phyloP scores from a whole-genome alignment of 2,797 vertebrate species.

The Botia kubotai region DNA sequence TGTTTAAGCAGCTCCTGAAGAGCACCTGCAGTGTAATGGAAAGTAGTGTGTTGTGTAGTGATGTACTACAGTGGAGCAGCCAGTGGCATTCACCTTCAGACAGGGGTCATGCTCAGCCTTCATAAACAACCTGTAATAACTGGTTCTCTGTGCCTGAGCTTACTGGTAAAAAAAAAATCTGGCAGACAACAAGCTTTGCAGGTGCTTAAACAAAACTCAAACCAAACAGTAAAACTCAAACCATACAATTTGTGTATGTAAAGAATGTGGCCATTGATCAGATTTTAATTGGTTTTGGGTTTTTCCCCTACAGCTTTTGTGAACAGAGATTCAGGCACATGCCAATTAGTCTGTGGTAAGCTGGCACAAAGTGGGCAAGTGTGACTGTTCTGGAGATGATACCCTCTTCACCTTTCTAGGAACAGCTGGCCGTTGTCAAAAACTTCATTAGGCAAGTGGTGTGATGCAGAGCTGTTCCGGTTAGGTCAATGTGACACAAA shows the following conservation, averaged over 20 bases:
- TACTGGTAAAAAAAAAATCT: constrained; percentile 20
- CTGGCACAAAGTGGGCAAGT: constrained; percentile 37
- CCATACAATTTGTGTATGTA: background rate
- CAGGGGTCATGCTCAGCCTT: constrained; percentile 71
- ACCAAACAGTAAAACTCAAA: background rate
- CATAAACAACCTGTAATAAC: constrained; percentile 74
- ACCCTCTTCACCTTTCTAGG: constrained; percentile 46
- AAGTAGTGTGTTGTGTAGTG: constrained; percentile 69
- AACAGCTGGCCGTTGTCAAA: constrained; percentile 60
- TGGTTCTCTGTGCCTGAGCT: constrained; percentile 67
- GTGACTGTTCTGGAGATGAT: constrained; percentile 37
- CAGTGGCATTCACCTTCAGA: constrained; percentile 76
- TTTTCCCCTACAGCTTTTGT: constrained; percentile 16
- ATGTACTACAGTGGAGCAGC: constrained; percentile 64
- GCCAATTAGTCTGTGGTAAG: constrained; percentile 51
- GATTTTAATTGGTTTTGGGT: constrained; percentile 46
- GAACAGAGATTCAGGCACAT: constrained; percentile 26
- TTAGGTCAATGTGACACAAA: constrained; percentile 46
- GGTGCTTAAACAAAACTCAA: background rate
- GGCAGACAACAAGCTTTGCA: constrained; percentile 15
- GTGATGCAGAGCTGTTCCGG: constrained; percentile 41
- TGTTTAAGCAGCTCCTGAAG: constrained; percentile 29
- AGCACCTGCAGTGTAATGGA: constrained; percentile 66
- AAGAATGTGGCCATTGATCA: constrained; percentile 26
- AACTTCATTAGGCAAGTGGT: constrained; percentile 51